These are phyloP conservation scores for Subanguina moxae DNA, from an alignment of 1,140 invertebrate species.

Conservation along the genomic window DNA sequence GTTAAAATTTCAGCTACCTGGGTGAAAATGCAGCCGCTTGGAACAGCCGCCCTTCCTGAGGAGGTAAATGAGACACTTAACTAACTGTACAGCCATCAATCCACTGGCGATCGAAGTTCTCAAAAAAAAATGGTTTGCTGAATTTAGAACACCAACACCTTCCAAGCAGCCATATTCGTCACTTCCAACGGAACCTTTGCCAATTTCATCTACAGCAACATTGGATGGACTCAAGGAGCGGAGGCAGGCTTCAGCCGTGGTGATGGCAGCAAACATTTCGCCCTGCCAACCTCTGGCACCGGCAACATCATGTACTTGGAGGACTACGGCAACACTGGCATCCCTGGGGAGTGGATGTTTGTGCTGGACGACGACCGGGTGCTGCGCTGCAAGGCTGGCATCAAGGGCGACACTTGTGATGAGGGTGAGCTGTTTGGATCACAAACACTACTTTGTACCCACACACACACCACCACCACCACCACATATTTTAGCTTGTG, in stretches of 20 bases:
- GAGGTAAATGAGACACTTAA: slow-evolving; percentile 37
- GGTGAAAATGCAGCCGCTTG: slow-evolving; percentile 52
- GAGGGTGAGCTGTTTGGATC: slow-evolving; percentile 40
- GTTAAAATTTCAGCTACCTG: slow-evolving; percentile 33
- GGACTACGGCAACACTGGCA: slow-evolving; percentile 56
- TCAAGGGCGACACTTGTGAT: slow-evolving; percentile 59
- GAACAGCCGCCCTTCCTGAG: slow-evolving; percentile 44
- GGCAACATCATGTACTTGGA: slow-evolving; percentile 60
- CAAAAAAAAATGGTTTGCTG: too few species aligned
- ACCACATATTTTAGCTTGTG: slow-evolving; percentile 48
- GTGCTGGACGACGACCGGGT: slow-evolving; percentile 38
- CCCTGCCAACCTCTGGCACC: slow-evolving; percentile 56
- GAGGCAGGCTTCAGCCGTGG: slow-evolving; percentile 58
- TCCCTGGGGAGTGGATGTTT: slow-evolving; percentile 59
- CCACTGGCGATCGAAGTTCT: too few species aligned
- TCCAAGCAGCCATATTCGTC: slow-evolving; percentile 58
- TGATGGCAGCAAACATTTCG: slow-evolving; percentile 42
- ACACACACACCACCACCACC: neutral
- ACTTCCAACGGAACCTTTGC: slow-evolving; percentile 57
- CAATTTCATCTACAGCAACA: slow-evolving; percentile 59
- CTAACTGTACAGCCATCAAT: too few species aligned
- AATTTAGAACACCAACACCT: slow-evolving; percentile 56
- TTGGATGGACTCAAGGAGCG: slow-evolving; percentile 59
- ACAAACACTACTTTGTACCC: neutral
- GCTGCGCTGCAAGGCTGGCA: slow-evolving; percentile 53